These are phyloP conservation scores for Rafetus swinhoei DNA, from an alignment of 2,113 vertebrate genomes.

Conservation along the genomic window DNA sequence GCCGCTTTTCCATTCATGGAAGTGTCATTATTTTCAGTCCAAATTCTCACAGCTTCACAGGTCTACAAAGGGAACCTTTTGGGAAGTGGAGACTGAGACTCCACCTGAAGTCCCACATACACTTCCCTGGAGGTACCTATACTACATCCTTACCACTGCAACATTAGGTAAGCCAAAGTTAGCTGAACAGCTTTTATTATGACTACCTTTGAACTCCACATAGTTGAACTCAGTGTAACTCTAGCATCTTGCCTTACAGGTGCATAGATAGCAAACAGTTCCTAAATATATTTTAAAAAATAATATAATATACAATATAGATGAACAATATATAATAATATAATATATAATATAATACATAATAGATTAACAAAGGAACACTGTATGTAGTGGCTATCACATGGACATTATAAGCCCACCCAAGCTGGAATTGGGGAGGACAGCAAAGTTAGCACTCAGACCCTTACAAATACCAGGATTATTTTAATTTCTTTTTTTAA, in stretches of 20 bases:
- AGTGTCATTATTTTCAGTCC: background rate
- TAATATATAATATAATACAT: too few species aligned
- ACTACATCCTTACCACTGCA: background rate
- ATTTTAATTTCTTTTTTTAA: background rate
- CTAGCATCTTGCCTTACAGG: background rate
- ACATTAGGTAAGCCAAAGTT: background rate
- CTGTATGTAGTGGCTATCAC: background rate
- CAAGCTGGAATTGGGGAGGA: background rate
- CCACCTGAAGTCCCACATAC: background rate
- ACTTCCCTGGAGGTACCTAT: background rate
- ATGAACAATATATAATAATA: too few species aligned
- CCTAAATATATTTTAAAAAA: too few species aligned
- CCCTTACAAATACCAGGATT: background rate
- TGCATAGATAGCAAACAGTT: background rate
- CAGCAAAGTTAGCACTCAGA: background rate
- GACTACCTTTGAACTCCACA: background rate
- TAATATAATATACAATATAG: too few species aligned
- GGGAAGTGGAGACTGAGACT: background rate
- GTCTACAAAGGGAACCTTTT: background rate
- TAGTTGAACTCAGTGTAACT: background rate
- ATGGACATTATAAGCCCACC: background rate
- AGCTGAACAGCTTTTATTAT: background rate
- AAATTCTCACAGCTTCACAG: background rate
- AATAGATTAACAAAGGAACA: background rate
- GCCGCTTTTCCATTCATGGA: background rate